phyloP scores from a whole-genome alignment of 2,113 vertebrate species.

The Alouatta palliata region DNA sequence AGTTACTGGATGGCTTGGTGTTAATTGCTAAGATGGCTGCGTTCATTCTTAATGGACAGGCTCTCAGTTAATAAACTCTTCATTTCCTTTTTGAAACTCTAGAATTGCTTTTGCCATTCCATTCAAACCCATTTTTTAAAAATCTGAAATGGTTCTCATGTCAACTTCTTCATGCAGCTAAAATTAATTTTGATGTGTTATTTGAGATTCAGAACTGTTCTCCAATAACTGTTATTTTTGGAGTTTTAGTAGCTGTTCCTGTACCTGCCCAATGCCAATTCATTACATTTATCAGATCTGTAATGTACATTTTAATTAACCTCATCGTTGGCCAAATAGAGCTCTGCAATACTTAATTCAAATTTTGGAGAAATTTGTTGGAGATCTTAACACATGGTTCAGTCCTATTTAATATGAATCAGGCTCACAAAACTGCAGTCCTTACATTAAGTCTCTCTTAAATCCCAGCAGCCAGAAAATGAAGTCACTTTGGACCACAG shows the following conservation, averaged over 20 bases:
- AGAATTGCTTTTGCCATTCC: background rate
- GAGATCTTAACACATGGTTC: slow-evolving; percentile 68
- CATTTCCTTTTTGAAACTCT: slow-evolving; percentile 26
- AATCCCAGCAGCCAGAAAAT: slow-evolving; percentile 82
- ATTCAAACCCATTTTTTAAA: slow-evolving; percentile 34
- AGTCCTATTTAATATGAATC: slow-evolving; percentile 73
- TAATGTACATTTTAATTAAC: slow-evolving; percentile 78
- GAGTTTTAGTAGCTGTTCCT: slow-evolving; percentile 61
- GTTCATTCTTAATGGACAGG: background rate
- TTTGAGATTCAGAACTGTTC: slow-evolving; percentile 34
- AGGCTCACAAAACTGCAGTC: slow-evolving; percentile 70
- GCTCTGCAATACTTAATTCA: slow-evolving; percentile 66
- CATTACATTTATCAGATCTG: slow-evolving; percentile 74
- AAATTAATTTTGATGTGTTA: slow-evolving; percentile 62
- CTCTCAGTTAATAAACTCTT: background rate
- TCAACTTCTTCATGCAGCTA: slow-evolving; percentile 17
- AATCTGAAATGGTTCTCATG: background rate
- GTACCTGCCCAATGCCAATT: slow-evolving; percentile 60
- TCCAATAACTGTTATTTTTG: slow-evolving; percentile 74
- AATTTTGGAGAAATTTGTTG: slow-evolving; percentile 71
- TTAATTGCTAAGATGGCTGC: background rate
- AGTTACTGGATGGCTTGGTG: background rate
- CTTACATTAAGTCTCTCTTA: slow-evolving; percentile 79
- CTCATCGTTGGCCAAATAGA: slow-evolving; percentile 69
- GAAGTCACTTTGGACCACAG: slow-evolving; percentile 82